Evolutionary conservation across 2,113 vertebrate genomes (phyloP), one percentile per base, ranked within the genome.

Genomic region (Elachura formosa): DNA sequence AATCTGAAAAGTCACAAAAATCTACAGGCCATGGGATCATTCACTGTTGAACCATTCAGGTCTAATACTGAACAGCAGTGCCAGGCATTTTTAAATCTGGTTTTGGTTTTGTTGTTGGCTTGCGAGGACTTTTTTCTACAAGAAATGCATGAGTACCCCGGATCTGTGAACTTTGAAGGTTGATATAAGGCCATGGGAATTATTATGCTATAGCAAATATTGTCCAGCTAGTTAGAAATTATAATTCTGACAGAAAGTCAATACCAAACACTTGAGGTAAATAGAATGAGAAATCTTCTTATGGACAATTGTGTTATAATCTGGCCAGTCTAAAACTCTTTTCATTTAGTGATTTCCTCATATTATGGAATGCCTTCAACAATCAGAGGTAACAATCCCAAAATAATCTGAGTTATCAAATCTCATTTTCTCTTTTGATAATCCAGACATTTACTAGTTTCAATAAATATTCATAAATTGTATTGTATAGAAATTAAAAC

Each of bases 181-280:
- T 85, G 34, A 38, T 31, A 41, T 31, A 87, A 29, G 16, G 17
- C 13, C 31, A 34, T 52, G 56, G 41, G 64, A 87, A 93, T 92
- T 68, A 72, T 10, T 74, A 16, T 52, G 28, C 8, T 31, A n/a
- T 13, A 68, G 29, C 45, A 95, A 82, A 84, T 84, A 84, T n/a
- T 23, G 9, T 72, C 45, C 61, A 64, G 34, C 36, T 81, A 68
- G n/a, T 54, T 73, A 24, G 13, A 84, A 82, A 84, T n/a, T 90
- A 28, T 84, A 72, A 84, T 84, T 93, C 54, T 94, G 95, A 94
- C 84, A 96, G 87, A 87, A 92, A 95, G 46, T 29, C 84, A 76
- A 58, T 94, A 89, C 41, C 45, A 85, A 94, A 84, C 38, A 63
- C 25, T 83, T 91, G 61, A 89, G 29, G 61, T 40, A 64, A 83